Conservation (phyloP, 2,888 invertebrate genomes). For the Mylabris sibirica region DNA sequence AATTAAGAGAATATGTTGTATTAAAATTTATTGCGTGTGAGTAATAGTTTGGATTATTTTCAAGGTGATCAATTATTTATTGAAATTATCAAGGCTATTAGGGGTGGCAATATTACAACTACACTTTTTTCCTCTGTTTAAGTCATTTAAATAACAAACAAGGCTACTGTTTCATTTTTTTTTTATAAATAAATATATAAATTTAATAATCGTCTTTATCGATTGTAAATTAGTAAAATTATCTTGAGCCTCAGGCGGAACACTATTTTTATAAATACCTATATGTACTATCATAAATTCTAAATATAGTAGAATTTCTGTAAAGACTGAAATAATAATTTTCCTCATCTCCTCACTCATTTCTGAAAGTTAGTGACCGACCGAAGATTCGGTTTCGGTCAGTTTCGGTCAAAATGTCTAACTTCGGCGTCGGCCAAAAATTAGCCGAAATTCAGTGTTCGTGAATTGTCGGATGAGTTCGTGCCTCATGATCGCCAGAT, state of each 20-base stretch:
- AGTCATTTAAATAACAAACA: neutral
- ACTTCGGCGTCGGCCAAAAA: no score
- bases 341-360: no score
- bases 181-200: neutral
- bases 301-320: neutral
- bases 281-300: neutral
- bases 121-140: neutral
- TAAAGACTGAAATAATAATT: neutral
- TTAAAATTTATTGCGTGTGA: neutral
- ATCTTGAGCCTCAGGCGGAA: neutral
- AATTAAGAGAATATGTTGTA: neutral
- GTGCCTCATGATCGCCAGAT: no score
- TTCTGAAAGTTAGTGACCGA: no score
- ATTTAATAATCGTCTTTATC: no score
- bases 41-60: slow-evolving; percentile 13
- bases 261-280: neutral
- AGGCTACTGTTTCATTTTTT: neutral
- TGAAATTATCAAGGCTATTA: slow-evolving; percentile 20
- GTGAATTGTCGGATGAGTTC: no score
- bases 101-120: neutral
- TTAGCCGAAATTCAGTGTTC: no score
- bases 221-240: slow-evolving; percentile 5
- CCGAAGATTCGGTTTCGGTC: no score
- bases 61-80: slow-evolving; percentile 21
- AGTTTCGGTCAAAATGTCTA: no score